Evolutionary conservation across 2,113 vertebrate genomes (phyloP).

Genomic region (Falcunculus frontatus): DNA sequence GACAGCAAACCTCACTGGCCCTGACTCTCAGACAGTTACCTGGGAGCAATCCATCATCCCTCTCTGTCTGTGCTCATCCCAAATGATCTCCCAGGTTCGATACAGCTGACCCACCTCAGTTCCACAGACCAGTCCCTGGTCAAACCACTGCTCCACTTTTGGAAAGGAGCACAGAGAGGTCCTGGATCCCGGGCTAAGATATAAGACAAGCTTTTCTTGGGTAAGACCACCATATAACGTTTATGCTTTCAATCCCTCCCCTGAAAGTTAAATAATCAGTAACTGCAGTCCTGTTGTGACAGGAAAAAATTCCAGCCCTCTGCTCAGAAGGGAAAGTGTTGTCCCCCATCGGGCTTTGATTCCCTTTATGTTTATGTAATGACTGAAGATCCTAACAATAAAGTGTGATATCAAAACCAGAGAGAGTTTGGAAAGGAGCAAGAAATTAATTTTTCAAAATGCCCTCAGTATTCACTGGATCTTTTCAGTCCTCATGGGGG

Average conservation of each 20-base stretch:
- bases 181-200: not conserved
- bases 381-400: not conserved
- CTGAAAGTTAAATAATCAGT: conserved; percentile 9
- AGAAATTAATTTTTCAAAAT: conserved; percentile 8
- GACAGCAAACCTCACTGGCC: not conserved
- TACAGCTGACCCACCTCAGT: not conserved
- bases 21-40: not conserved
- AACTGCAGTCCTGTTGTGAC: not conserved
- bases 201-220: not conserved
- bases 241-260: not conserved
- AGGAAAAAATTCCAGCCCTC: not conserved
- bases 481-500: not conserved
- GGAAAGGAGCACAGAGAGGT: not conserved
- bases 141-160: not conserved
- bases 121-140: not conserved
- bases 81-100: not conserved
- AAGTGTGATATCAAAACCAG: conserved; percentile 5
- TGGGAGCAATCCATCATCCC: not conserved
- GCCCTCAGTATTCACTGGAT: not conserved
- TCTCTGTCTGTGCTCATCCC: not conserved
- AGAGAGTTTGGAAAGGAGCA: not conserved
- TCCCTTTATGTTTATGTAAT: not conserved
- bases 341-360: not conserved
- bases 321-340: not conserved
- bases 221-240: not conserved